Evolutionary conservation across 2,797 vertebrate genomes (phyloP).

Genomic region (Bovichtus variegatus): DNA sequence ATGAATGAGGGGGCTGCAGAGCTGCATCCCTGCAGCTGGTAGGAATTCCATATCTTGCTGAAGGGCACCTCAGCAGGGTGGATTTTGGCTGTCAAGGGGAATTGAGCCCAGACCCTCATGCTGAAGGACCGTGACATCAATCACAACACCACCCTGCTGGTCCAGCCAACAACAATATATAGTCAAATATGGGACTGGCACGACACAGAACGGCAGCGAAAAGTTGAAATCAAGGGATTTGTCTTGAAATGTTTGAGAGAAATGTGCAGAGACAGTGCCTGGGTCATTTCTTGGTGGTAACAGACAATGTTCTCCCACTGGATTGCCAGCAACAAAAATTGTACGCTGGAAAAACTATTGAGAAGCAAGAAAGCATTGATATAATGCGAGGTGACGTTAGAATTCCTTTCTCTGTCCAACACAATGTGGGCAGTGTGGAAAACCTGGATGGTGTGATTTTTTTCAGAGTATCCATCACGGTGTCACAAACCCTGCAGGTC

Average conservation of each 20-base stretch:
- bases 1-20: slow-evolving; percentile 16
- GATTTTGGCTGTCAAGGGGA: slow-evolving; percentile 72
- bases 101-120: slow-evolving; percentile 63
- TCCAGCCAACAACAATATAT: slow-evolving; percentile 79
- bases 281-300: slow-evolving; percentile 64
- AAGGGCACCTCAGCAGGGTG: slow-evolving; percentile 77
- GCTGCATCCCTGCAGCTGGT: slow-evolving; percentile 51
- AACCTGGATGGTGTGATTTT: slow-evolving; percentile 73
- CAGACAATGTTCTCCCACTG: slow-evolving; percentile 70
- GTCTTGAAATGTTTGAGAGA: slow-evolving; percentile 68
- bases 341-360: slow-evolving; percentile 69
- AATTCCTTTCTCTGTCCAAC: slow-evolving; percentile 75
- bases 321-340: slow-evolving; percentile 67
- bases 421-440: slow-evolving; percentile 80
- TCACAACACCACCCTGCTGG: slow-evolving; percentile 70
- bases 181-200: slow-evolving; percentile 68
- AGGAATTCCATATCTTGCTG: slow-evolving; percentile 66
- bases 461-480: slow-evolving; percentile 85
- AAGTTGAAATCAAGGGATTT: slow-evolving; percentile 61
- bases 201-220: slow-evolving; percentile 55
- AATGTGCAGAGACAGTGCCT: slow-evolving; percentile 68
- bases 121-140: slow-evolving; percentile 71
- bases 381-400: slow-evolving; percentile 79
- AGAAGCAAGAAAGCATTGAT: slow-evolving; percentile 70
- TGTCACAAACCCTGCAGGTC: slow-evolving; percentile 83